Conservation (phyloP, 2,797 vertebrate species). For the Cryptoprocta ferox region DNA sequence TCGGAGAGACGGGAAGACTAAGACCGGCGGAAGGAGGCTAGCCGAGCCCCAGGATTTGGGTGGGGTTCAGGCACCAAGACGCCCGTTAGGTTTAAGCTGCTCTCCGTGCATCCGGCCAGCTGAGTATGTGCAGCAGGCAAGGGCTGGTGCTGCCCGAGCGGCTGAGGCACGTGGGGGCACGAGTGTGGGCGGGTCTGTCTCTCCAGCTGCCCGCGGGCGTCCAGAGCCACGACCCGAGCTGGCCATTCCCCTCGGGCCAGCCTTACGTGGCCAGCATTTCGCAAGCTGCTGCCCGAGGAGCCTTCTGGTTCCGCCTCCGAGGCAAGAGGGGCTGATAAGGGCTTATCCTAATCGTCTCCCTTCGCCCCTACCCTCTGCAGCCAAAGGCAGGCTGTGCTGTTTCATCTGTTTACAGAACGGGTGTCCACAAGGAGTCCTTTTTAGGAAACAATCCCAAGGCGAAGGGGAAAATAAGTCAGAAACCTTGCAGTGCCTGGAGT, state of each 20-base stretch:
- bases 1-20: neutral
- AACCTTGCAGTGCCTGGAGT: neutral
- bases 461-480: neutral
- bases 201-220: accelerated
- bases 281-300: neutral
- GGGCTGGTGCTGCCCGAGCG: accelerated
- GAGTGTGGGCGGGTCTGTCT: neutral
- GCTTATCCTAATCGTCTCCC: neutral
- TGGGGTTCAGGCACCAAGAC: neutral
- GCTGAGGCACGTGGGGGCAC: accelerated
- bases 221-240: accelerated
- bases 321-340: neutral
- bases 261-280: accelerated
- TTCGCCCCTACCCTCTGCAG: accelerated
- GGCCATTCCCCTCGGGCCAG: accelerated
- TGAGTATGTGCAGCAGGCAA: neutral
- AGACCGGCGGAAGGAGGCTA: neutral
- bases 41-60: neutral
- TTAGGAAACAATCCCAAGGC: conserved; percentile 41
- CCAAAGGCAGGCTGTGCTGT: neutral
- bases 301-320: neutral
- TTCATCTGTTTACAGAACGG: neutral
- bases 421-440: neutral
- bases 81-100: neutral
- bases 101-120: neutral